phyloP scores from a whole-genome alignment of 2,113 vertebrate species.

The Sceloporus tristichus region DNA sequence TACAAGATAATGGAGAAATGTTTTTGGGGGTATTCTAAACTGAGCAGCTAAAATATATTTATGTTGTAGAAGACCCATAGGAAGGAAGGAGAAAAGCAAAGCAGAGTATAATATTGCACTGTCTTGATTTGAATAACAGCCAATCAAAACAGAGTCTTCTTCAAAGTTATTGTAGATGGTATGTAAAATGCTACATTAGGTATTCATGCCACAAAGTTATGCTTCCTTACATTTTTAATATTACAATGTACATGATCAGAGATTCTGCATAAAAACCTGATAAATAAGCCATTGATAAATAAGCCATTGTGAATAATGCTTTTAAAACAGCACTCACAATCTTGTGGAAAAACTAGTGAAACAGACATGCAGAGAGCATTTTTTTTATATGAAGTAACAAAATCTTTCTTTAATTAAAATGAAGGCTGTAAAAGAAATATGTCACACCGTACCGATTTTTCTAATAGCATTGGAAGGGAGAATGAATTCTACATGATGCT shows the following conservation, averaged over 20 bases:
- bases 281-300: constrained; percentile 36
- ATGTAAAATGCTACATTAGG: background rate
- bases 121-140: background rate
- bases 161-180: constrained; percentile 16
- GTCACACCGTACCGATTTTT: constrained; percentile 34
- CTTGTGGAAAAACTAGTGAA: constrained; percentile 9
- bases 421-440: constrained; percentile 43
- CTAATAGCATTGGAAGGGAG: constrained; percentile 36
- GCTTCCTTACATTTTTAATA: constrained; percentile 31
- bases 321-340: constrained; percentile 52
- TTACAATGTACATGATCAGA: constrained; percentile 36
- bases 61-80: background rate
- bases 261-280: constrained; percentile 13
- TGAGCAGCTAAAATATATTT: background rate
- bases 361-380: constrained; percentile 28
- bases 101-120: constrained; percentile 9
- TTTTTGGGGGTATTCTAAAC: background rate
- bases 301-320: constrained; percentile 35
- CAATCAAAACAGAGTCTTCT: constrained; percentile 30
- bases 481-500: constrained; percentile 49
- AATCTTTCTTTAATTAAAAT: constrained; percentile 47
- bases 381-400: constrained; percentile 40
- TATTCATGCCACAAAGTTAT: background rate
- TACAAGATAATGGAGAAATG: background rate
- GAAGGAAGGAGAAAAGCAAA: background rate